These are phyloP conservation scores for Hafferia zeledoni DNA, from an alignment of 2,797 vertebrate genomes.

Conservation along the genomic window DNA sequence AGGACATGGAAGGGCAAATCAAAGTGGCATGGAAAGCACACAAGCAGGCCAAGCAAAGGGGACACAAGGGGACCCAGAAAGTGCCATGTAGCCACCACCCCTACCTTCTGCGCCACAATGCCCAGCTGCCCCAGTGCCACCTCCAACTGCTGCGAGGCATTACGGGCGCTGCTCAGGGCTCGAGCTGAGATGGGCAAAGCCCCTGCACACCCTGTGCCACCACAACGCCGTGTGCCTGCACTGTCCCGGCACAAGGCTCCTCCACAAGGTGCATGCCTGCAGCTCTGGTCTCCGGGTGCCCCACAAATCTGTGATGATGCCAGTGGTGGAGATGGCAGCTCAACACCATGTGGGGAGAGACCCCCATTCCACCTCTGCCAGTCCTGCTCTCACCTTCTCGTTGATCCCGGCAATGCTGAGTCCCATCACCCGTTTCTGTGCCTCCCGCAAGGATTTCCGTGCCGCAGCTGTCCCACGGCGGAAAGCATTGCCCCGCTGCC, in stretches of 20 bases:
- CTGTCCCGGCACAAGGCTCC: conserved; percentile 82
- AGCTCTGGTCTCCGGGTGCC: conserved; percentile 64
- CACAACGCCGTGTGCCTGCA: conserved; percentile 73
- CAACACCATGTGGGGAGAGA: not conserved
- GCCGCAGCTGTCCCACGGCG: conserved; percentile 70
- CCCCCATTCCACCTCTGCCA: rapidly evolving
- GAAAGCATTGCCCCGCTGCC: conserved; percentile 52
- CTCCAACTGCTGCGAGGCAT: conserved; percentile 71
- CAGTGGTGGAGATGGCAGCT: not conserved
- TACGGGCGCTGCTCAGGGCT: conserved; percentile 69
- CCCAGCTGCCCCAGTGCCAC: conserved; percentile 73
- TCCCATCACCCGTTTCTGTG: conserved; percentile 72
- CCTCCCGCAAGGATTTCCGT: conserved; percentile 77
- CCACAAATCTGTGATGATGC: conserved; percentile 63
- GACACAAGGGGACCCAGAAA: not conserved
- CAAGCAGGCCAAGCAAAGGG: not conserved
- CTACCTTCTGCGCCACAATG: conserved; percentile 80
- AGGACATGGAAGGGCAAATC: not conserved
- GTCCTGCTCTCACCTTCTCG: conserved; percentile 71
- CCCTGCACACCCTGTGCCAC: conserved; percentile 79
- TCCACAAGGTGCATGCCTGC: conserved; percentile 75
- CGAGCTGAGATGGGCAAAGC: conserved; percentile 73
- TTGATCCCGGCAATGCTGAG: conserved; percentile 76
- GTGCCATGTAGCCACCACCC: not conserved
- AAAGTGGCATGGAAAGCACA: not conserved